Evolutionary conservation across 2,888 invertebrate species (phyloP).

Genomic region (Epirrhoe tristata): DNA sequence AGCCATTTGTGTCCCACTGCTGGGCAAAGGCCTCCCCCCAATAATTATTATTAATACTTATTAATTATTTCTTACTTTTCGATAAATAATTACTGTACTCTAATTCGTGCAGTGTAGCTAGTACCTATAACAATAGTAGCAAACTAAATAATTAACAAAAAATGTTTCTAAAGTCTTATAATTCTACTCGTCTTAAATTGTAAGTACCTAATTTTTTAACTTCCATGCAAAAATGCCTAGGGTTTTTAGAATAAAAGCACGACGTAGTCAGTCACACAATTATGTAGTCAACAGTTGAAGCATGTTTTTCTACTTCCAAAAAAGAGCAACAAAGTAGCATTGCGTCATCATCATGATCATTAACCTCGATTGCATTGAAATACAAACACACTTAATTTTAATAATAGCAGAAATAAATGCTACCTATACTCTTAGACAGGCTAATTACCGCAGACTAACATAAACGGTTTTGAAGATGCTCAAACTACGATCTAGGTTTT

Average conservation of each 20-base stretch:
- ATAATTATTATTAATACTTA: no score
- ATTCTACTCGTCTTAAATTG: background rate
- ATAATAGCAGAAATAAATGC: constrained; percentile 15
- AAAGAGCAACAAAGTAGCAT: constrained; percentile 32
- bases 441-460: constrained; percentile 3
- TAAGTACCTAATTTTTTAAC: background rate
- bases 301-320: constrained; percentile 26
- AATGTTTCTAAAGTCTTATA: no score
- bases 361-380: constrained; percentile 32
- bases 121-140: no score
- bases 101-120: no score
- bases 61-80: no score
- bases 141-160: no score
- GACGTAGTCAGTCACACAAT: constrained; percentile 13
- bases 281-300: constrained; percentile 8
- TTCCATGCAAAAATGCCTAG: no score
- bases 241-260: background rate
- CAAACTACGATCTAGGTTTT: constrained; percentile 1
- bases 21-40: no score
- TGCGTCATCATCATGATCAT: constrained; percentile 39
- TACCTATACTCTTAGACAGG: constrained; percentile 10
- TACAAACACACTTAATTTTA: constrained; percentile 19
- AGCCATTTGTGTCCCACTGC: no score
- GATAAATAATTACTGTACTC: no score
- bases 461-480: constrained; percentile 10